These are phyloP conservation scores for Vicugna pacos DNA, from an alignment of 2,113 vertebrate genomes.

Conservation along the genomic window DNA sequence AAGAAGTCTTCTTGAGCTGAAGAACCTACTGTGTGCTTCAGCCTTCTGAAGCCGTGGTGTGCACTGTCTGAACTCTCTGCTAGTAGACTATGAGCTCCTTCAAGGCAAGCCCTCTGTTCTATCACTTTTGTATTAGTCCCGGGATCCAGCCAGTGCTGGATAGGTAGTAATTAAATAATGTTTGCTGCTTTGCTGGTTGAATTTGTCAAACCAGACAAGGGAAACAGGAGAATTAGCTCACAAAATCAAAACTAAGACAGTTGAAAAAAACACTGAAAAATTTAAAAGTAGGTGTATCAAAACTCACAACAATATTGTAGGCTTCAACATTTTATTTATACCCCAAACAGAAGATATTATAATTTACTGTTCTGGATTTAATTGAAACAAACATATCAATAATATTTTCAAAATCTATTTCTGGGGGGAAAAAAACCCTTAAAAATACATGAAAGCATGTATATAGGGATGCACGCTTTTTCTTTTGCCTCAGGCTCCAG, in stretches of 20 bases:
- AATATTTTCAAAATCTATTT: conserved; percentile 32
- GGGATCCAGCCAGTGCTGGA: background rate
- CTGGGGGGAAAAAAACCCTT: background rate
- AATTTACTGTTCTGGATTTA: conserved; percentile 34
- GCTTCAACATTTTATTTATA: conserved; percentile 52
- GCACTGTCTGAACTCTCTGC: background rate
- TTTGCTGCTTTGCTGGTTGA: background rate
- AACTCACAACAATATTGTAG: conserved; percentile 36
- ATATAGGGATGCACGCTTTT: background rate
- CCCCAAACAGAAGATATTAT: conserved; percentile 51
- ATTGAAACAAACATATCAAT: conserved; percentile 22
- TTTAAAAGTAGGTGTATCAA: conserved; percentile 38
- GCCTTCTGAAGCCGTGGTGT: background rate
- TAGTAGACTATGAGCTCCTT: background rate
- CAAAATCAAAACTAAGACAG: background rate
- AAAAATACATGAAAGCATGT: conserved; percentile 27
- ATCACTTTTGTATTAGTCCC: background rate
- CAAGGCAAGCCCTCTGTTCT: background rate
- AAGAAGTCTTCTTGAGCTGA: background rate
- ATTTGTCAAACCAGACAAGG: conserved; percentile 20
- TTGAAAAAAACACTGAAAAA: conserved; percentile 9
- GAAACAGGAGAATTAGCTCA: background rate
- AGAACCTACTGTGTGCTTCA: background rate
- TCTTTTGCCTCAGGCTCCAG: conserved; percentile 25
- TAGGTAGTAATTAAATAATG: background rate